These are phyloP conservation scores for Polietes domitor DNA, from an alignment of 2,888 invertebrate genomes.

Conservation along the genomic window DNA sequence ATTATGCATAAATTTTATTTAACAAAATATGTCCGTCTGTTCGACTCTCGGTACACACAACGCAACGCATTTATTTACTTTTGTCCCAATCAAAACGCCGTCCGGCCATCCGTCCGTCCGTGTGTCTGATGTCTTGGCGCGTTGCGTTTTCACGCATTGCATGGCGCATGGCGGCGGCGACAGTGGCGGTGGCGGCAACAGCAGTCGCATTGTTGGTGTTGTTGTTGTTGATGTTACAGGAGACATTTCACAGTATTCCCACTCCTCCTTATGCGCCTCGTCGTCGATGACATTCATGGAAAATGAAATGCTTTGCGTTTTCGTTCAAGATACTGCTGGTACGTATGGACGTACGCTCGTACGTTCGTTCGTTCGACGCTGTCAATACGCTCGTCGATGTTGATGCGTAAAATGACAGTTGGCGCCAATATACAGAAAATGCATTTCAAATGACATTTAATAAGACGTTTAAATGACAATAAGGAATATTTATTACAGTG, in stretches of 20 bases:
- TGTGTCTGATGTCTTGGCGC: constrained; percentile 36
- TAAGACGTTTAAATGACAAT: constrained; percentile 72
- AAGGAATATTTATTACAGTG: constrained; percentile 68
- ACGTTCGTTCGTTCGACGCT: background rate
- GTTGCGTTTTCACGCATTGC: constrained; percentile 67
- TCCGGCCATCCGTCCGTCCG: background rate
- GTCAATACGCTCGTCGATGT: constrained; percentile 58
- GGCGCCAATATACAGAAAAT: constrained; percentile 72
- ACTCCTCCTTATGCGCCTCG: background rate
- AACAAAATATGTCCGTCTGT: constrained; percentile 7
- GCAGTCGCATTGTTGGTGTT: background rate
- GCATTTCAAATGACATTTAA: constrained; percentile 71
- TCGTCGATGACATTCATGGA: background rate
- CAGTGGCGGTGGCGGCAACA: background rate
- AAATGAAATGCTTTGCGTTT: background rate
- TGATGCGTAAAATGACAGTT: constrained; percentile 72
- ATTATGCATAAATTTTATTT: constrained; percentile 63
- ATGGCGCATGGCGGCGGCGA: constrained; percentile 56
- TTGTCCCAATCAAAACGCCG: background rate
- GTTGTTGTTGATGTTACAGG: background rate
- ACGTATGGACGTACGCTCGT: background rate
- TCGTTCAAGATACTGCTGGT: constrained; percentile 3
- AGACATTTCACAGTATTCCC: constrained; percentile 26
- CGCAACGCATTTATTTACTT: background rate
- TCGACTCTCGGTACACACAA: constrained; percentile 21